Evolutionary conservation across 2,113 vertebrate species (phyloP).

Genomic region (Empidonax traillii): DNA sequence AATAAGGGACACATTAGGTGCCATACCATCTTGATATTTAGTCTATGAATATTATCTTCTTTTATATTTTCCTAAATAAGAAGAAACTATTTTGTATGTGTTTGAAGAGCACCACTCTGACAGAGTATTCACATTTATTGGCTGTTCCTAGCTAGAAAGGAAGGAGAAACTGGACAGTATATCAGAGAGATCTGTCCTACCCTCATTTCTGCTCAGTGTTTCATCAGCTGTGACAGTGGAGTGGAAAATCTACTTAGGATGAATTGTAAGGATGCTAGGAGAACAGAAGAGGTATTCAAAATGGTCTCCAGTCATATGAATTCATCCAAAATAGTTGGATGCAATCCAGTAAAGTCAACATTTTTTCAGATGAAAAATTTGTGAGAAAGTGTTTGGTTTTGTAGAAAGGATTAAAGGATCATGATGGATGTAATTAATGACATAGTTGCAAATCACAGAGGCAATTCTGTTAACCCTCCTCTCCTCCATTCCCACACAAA

Average conservation of each 20-base stretch:
- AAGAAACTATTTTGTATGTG: not conserved
- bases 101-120: not conserved
- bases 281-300: not conserved
- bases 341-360: not conserved
- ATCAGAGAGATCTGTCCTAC: not conserved
- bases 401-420: not conserved
- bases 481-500: not conserved
- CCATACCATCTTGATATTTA: not conserved
- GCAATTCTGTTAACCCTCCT: not conserved
- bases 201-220: not conserved
- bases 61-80: not conserved
- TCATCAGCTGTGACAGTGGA: not conserved
- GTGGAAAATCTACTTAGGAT: not conserved
- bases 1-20: not conserved
- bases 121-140: accelerated
- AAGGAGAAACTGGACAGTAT: not conserved
- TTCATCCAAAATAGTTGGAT: not conserved
- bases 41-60: not conserved
- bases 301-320: not conserved
- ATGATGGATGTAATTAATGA: not conserved
- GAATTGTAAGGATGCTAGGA: not conserved
- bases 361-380: not conserved
- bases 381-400: not conserved
- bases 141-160: not conserved
- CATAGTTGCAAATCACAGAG: not conserved